Conservation (phyloP, 2,113 vertebrate genomes). For the Lepus europaeus region DNA sequence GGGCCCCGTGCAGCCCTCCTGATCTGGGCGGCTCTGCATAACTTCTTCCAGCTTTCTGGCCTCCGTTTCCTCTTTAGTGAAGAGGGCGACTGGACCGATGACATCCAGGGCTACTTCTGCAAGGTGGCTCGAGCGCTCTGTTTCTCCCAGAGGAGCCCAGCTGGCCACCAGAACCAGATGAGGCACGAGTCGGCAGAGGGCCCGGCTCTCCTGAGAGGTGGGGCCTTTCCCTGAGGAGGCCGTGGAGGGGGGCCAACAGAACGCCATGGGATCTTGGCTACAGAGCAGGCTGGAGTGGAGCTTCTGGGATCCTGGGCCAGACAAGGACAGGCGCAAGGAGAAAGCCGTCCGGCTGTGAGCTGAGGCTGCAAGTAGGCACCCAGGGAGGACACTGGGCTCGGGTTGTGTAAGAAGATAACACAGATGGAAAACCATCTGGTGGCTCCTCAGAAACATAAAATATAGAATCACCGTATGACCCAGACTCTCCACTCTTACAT, state of each 20-base stretch:
- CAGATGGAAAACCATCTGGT: neutral
- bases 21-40: neutral
- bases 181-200: no score
- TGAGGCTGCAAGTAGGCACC: neutral
- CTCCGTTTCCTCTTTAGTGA: neutral
- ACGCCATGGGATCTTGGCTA: neutral
- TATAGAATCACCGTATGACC: neutral
- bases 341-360: neutral
- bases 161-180: neutral
- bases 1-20: neutral
- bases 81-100: neutral
- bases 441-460: neutral
- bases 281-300: neutral
- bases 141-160: neutral
- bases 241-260: no score
- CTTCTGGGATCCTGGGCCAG: neutral
- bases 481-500: neutral
- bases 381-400: neutral
- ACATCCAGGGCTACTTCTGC: neutral
- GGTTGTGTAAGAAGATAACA: neutral
- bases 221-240: neutral
- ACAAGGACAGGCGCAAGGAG: neutral
- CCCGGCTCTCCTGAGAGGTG: neutral
- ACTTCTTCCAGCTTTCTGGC: neutral
- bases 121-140: neutral